These are phyloP conservation scores for Henricia sp. DNA, from an alignment of 53 echinoderm and acorn worm genomes.

Conservation along the genomic window DNA sequence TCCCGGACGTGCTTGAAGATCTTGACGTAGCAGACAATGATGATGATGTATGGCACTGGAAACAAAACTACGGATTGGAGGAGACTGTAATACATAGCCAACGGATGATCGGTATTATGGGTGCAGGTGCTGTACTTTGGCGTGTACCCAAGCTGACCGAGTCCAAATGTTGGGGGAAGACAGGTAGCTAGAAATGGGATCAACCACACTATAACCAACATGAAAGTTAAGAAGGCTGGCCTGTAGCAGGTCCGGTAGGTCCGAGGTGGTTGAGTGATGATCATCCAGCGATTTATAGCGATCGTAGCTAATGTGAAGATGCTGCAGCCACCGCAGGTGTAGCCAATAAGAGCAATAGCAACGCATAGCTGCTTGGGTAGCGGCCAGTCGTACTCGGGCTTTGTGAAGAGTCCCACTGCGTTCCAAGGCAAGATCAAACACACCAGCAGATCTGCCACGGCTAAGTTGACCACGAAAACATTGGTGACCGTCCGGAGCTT, in stretches of 20 bases:
- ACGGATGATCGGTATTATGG: slow-evolving; percentile 69
- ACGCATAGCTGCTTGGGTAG: slow-evolving; percentile 76
- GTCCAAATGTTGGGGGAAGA: slow-evolving; percentile 73
- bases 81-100: slow-evolving; percentile 80
- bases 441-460: slow-evolving; percentile 75
- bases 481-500: slow-evolving; percentile 88
- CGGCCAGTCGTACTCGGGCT: slow-evolving; percentile 65
- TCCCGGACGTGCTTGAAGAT: slow-evolving; percentile 71
- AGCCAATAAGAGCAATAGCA: slow-evolving; percentile 62
- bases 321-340: slow-evolving; percentile 85
- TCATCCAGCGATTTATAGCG: slow-evolving; percentile 82
- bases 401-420: slow-evolving; percentile 67
- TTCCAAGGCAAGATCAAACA: slow-evolving; percentile 73
- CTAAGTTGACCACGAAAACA: slow-evolving; percentile 87
- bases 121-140: slow-evolving; percentile 85
- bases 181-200: slow-evolving; percentile 71
- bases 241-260: slow-evolving; percentile 65
- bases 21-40: slow-evolving; percentile 79
- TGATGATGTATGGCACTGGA: slow-evolving; percentile 75
- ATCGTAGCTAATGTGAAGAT: slow-evolving; percentile 83
- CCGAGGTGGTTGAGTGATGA: slow-evolving; percentile 72
- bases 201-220: slow-evolving; percentile 76
- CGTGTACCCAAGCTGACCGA: slow-evolving; percentile 84
- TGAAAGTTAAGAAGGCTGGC: slow-evolving; percentile 53
- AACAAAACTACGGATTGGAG: slow-evolving; percentile 72